A percentile compares a stretch with the other conserved stretches of the same genome.
Conservation (phyloP, 2,113 vertebrate species). For the Gavialis gangeticus region DNA sequence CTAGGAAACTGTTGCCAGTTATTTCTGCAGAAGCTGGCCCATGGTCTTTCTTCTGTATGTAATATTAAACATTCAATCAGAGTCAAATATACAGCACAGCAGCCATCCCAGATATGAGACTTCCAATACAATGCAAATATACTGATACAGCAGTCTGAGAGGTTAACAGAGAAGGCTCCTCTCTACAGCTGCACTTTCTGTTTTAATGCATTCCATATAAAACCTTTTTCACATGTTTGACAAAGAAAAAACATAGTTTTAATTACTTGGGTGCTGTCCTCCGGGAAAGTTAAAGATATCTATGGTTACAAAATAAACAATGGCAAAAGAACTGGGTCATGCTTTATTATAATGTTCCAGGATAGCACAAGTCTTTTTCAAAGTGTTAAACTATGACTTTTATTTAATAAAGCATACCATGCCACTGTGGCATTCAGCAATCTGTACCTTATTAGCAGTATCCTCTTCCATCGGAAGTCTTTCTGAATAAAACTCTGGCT, state of each 20-base stretch:
- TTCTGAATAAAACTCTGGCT: conserved; percentile 18
- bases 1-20: background rate
- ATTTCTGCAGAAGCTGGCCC: background rate
- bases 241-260: conserved; percentile 12
- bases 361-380: conserved; percentile 7
- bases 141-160: background rate
- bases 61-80: background rate
- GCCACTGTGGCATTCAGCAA: background rate
- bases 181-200: background rate
- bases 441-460: conserved; percentile 24
- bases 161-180: background rate
- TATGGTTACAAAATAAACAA: conserved; percentile 57
- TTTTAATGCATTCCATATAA: conserved; percentile 15
- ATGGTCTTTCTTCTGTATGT: background rate
- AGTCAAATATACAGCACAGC: background rate
- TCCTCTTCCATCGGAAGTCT: conserved; percentile 20
- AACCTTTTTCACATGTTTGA: background rate
- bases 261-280: conserved; percentile 14
- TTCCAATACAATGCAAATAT: background rate
- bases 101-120: background rate
- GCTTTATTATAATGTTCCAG: conserved; percentile 9
- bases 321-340: background rate
- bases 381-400: conserved; percentile 51
- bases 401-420: background rate
- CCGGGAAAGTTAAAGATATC: background rate